phyloP scores from a whole-genome alignment of 2,888 invertebrate genomes.

The Drosophila melanocephala region DNA sequence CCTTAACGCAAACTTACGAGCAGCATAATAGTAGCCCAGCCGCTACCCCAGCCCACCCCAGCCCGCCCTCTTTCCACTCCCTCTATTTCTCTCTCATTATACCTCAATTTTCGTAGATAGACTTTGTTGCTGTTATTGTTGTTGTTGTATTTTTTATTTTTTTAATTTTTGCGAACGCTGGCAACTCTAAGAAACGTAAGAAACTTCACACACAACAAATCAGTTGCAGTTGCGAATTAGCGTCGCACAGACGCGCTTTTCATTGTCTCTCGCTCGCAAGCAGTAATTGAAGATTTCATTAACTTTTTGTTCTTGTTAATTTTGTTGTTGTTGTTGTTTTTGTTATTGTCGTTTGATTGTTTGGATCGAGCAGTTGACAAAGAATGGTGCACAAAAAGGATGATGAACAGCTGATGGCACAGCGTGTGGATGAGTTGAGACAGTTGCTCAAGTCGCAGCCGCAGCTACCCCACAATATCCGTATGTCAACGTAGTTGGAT shows the following conservation, averaged over 20 bases:
- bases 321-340: conserved; percentile 4
- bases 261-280: conserved; percentile 27
- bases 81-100: neutral
- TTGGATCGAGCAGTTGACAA: neutral
- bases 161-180: conserved; percentile 40
- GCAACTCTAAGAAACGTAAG: conserved; percentile 28
- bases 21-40: neutral
- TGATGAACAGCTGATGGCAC: conserved; percentile 64
- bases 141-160: neutral
- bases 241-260: conserved; percentile 69
- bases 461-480: conserved; percentile 89
- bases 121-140: conserved; percentile 7
- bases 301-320: conserved; percentile 2
- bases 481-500: conserved; percentile 85
- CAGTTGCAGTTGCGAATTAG: conserved; percentile 80
- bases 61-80: neutral
- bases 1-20: conserved; percentile 26
- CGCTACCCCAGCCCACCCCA: neutral
- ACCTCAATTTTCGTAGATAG: conserved; percentile 2
- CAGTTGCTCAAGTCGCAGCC: conserved; percentile 89
- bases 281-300: neutral
- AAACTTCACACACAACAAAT: conserved; percentile 71
- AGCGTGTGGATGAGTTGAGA: conserved; percentile 71
- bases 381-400: conserved; percentile 62
- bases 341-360: neutral